These are phyloP conservation scores for Leptoteleia sp. DNA, from an alignment of 1,140 invertebrate genomes.

Conservation along the genomic window DNA sequence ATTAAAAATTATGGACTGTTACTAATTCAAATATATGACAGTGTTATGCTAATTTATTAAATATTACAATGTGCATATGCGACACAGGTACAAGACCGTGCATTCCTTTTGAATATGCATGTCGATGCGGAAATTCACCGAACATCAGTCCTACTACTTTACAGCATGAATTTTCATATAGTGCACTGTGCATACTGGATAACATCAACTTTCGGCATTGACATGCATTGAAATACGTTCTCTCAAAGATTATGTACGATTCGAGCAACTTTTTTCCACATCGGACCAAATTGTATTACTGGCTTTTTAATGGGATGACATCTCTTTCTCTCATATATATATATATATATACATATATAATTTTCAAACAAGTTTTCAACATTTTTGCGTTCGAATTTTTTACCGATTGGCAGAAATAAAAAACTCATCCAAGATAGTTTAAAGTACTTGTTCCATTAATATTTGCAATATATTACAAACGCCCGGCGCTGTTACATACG, in stretches of 20 bases:
- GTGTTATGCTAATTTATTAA: constrained; percentile 65
- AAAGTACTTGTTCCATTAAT: too few species aligned
- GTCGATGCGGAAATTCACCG: constrained; percentile 55
- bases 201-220: constrained; percentile 50
- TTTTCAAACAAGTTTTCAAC: neutral
- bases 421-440: neutral
- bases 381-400: neutral
- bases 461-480: too few species aligned
- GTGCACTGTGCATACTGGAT: constrained; percentile 45
- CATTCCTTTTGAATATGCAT: constrained; percentile 64
- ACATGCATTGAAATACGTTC: constrained; percentile 50
- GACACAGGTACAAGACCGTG: constrained; percentile 51
- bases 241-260: constrained; percentile 28
- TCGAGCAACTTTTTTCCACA: constrained; percentile 21
- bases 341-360: too few species aligned
- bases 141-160: constrained; percentile 63
- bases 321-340: too few species aligned
- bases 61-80: constrained; percentile 65
- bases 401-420: neutral
- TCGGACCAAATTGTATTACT: constrained; percentile 8
- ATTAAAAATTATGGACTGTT: constrained; percentile 56
- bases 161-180: constrained; percentile 66
- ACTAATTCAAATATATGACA: constrained; percentile 58
- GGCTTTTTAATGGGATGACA: constrained; percentile 3
- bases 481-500: too few species aligned